A percentile compares a stretch with the other conserved stretches of the same genome.
phyloP scores from a whole-genome alignment of 2,888 invertebrate genomes.

The Tetanocera ferruginea region DNA sequence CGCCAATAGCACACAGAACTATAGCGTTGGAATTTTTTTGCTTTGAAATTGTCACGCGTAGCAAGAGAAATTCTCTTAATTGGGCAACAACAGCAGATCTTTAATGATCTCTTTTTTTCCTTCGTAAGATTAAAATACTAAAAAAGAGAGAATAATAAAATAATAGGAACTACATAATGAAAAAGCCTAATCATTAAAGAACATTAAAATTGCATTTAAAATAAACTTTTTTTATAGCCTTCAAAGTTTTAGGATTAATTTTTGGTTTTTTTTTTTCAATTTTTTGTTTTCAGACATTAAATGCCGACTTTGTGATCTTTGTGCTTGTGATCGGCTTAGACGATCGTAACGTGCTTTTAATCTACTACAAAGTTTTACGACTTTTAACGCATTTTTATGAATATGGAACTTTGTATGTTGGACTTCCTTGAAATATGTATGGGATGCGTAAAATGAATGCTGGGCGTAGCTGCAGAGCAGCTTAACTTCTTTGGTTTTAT shows the following conservation, averaged over 20 bases:
- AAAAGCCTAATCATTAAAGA: slow-evolving; percentile 7
- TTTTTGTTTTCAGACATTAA: background rate
- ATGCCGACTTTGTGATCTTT: slow-evolving; percentile 7
- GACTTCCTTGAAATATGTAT: background rate
- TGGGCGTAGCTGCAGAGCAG: slow-evolving; percentile 1
- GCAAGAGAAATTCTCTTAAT: too few species aligned
- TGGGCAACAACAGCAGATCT: background rate
- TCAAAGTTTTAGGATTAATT: background rate
- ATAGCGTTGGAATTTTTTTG: too few species aligned
- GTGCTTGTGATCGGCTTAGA: slow-evolving; percentile 27
- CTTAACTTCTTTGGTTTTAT: background rate
- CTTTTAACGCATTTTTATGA: slow-evolving; percentile 15
- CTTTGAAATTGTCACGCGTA: too few species aligned
- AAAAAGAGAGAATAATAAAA: too few species aligned
- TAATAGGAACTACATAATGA: too few species aligned
- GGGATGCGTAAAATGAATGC: background rate
- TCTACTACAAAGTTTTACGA: slow-evolving; percentile 39
- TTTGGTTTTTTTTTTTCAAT: background rate
- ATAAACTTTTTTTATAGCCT: background rate
- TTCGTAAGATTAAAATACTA: background rate
- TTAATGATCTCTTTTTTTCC: background rate
- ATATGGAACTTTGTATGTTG: slow-evolving; percentile 21
- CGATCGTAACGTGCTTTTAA: slow-evolving; percentile 39
- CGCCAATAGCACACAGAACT: too few species aligned
- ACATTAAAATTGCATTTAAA: slow-evolving; percentile 32